Evolutionary conservation across 2,888 invertebrate species (phyloP).

Genomic region (Brenthis daphne): DNA sequence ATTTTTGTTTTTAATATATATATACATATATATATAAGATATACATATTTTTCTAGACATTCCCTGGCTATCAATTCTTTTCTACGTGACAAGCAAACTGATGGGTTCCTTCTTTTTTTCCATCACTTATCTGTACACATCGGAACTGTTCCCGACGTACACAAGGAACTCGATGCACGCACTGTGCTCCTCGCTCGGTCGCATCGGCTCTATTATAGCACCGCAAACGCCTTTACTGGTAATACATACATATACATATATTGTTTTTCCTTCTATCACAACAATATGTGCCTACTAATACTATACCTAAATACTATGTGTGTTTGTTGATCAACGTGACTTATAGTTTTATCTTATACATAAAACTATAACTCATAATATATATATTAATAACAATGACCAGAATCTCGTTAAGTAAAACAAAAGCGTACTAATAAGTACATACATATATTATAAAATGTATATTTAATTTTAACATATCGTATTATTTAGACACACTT

Average conservation of each 20-base stretch:
- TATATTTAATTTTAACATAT: background rate
- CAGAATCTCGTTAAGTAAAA: too few relatives aligned
- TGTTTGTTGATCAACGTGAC: too few relatives aligned
- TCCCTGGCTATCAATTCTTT: slow-evolving; percentile 70
- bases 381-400: too few relatives aligned
- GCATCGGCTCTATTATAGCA: slow-evolving; percentile 84
- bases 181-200: slow-evolving; percentile 84
- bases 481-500: background rate
- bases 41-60: slow-evolving; percentile 51
- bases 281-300: too few relatives aligned
- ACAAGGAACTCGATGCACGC: slow-evolving; percentile 85
- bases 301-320: too few relatives aligned
- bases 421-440: too few relatives aligned
- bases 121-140: slow-evolving; percentile 84
- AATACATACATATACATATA: slow-evolving; percentile 38
- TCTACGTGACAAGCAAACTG: slow-evolving; percentile 84
- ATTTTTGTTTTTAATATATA: background rate
- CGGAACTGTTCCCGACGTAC: slow-evolving; percentile 86
- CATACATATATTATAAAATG: too few relatives aligned
- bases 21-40: background rate
- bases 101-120: slow-evolving; percentile 84
- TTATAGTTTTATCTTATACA: too few relatives aligned
- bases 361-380: too few relatives aligned
- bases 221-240: slow-evolving; percentile 86
- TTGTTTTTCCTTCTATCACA: too few relatives aligned